A percentile compares a stretch with the other conserved stretches of the same genome.
Conservation (phyloP, 2,797 vertebrate species). For the Aselliscus stoliczkanus region DNA sequence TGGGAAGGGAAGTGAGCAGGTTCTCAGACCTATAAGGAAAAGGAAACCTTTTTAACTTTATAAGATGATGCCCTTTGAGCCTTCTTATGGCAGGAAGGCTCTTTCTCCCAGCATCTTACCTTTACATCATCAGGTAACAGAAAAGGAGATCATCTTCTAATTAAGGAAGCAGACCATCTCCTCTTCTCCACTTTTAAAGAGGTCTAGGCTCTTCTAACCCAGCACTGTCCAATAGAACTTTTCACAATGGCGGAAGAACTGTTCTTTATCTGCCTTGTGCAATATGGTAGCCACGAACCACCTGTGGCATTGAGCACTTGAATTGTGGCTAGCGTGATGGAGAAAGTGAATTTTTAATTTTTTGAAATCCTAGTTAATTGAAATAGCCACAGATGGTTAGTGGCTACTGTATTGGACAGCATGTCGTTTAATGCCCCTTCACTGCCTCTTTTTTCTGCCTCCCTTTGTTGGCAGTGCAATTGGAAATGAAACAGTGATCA, state of each 20-base stretch:
- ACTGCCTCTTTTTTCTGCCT: background rate
- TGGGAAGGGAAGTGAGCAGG: background rate
- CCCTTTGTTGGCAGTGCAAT: background rate
- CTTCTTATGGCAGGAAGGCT: conserved; percentile 36
- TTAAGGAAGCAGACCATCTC: background rate
- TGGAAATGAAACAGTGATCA: background rate
- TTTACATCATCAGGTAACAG: background rate
- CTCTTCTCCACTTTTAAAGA: background rate
- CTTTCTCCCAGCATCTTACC: background rate
- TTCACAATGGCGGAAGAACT: background rate
- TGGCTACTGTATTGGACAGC: background rate
- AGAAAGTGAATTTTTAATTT: background rate
- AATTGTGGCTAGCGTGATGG: background rate
- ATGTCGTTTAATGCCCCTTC: background rate
- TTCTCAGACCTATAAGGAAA: background rate
- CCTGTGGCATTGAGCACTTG: background rate
- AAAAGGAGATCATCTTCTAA: background rate
- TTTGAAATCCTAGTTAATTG: background rate
- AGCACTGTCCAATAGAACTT: background rate
- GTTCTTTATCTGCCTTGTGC: background rate
- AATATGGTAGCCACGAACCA: background rate
- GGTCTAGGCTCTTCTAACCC: background rate
- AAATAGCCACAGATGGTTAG: background rate
- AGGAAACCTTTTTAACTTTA: background rate
- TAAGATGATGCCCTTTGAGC: conserved; percentile 33